Conservation (phyloP, 2,113 vertebrate species). For the Mungos mungo region DNA sequence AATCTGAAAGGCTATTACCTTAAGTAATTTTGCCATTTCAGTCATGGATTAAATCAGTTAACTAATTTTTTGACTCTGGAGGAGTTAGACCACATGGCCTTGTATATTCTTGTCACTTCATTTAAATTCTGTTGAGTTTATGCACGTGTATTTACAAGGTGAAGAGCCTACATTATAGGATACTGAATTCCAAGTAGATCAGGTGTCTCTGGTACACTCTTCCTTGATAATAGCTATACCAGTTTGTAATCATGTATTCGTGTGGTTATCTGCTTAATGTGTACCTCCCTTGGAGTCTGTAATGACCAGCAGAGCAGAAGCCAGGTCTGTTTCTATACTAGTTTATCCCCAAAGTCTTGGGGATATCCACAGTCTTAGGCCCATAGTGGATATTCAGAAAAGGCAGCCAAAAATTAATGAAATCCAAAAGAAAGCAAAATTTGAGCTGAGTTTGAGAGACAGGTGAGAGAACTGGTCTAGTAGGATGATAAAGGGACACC, state of each 20-base stretch:
- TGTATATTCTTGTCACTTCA: neutral
- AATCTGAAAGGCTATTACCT: slow-evolving; percentile 11
- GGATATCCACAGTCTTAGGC: neutral
- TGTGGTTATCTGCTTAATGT: neutral
- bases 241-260: neutral
- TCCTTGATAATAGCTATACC: rapidly evolving
- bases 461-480: neutral
- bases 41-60: neutral
- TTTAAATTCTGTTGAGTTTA: slow-evolving; percentile 8
- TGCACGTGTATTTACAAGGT: neutral
- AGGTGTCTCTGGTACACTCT: neutral
- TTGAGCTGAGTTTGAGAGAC: slow-evolving; percentile 1
- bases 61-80: neutral
- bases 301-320: neutral
- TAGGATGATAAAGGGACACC: neutral
- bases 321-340: neutral
- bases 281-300: neutral
- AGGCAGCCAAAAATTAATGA: neutral
- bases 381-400: neutral
- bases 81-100: neutral
- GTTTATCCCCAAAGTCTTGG: neutral
- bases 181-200: neutral
- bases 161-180: neutral
- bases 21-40: slow-evolving; percentile 24
- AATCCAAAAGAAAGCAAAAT: neutral